A percentile compares a stretch with the other conserved stretches of the same genome.
Evolutionary conservation across 2,888 invertebrate species (phyloP).

Genomic region (Fragum whitleyi): DNA sequence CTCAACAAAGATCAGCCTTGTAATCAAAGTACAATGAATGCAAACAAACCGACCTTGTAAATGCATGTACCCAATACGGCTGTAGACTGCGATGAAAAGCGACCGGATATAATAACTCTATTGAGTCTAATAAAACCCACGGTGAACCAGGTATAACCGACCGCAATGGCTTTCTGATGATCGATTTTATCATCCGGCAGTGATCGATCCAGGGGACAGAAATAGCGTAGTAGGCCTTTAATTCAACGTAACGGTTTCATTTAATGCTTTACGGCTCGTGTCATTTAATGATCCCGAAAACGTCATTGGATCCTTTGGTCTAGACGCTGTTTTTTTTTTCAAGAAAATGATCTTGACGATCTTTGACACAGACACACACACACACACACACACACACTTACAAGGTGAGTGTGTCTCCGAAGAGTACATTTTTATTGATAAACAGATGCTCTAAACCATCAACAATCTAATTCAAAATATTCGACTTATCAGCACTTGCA

Average conservation of each 20-base stretch:
- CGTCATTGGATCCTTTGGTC: neutral
- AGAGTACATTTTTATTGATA: no score
- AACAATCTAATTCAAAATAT: no score
- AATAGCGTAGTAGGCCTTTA: slow-evolving; percentile 21
- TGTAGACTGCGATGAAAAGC: neutral
- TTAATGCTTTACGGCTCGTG: slow-evolving; percentile 16
- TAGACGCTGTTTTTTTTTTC: neutral
- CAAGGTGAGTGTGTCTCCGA: no score
- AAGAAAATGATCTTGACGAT: no score
- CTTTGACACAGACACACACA: no score
- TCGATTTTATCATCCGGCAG: slow-evolving; percentile 14
- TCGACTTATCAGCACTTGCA: no score
- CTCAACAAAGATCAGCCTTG: no score
- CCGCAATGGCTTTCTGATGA: neutral
- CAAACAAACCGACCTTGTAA: neutral
- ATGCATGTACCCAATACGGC: neutral
- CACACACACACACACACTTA: no score
- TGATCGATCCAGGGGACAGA: slow-evolving; percentile 16
- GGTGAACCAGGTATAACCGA: neutral
- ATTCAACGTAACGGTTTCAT: slow-evolving; percentile 11
- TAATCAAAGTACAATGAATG: neutral
- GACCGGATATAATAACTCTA: neutral
- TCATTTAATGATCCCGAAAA: neutral
- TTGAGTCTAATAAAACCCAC: neutral
- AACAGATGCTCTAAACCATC: no score